phyloP scores from a whole-genome alignment of 2,797 vertebrate species.

The Otus scops region DNA sequence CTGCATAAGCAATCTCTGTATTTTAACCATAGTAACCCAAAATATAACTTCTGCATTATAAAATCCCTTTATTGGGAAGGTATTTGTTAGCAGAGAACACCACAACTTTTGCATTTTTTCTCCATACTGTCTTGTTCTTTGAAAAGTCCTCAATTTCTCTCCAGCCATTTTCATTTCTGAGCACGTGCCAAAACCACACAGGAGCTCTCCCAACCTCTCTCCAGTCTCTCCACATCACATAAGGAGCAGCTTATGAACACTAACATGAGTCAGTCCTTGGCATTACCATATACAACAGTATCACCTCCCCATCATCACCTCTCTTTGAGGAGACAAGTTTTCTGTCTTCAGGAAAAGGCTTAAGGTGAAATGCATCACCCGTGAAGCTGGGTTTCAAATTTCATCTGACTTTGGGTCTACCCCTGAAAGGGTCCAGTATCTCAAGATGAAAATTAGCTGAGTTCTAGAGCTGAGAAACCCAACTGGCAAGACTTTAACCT shows the following conservation, averaged over 20 bases:
- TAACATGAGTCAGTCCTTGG: neutral
- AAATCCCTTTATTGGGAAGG: neutral
- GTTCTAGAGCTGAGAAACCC: neutral
- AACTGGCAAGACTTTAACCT: neutral
- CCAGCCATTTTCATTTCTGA: neutral
- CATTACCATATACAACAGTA: accelerated
- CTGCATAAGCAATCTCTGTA: neutral
- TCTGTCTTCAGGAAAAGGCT: neutral
- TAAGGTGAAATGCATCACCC: neutral
- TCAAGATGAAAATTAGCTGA: neutral
- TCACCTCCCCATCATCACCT: neutral
- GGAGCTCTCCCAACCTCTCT: neutral
- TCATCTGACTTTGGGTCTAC: neutral
- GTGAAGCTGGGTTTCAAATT: neutral
- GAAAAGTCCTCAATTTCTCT: neutral
- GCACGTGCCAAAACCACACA: neutral
- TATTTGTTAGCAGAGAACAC: neutral
- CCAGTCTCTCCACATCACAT: neutral
- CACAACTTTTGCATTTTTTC: neutral
- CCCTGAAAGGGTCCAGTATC: neutral
- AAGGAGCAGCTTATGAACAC: neutral
- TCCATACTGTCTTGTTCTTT: neutral
- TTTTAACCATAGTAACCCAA: neutral
- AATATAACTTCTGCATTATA: neutral
- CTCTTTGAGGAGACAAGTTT: neutral